Base-by-base conservation (phyloP, 2,113 vertebrate genomes). In the Pseudolaguvia tuberculata region DNA sequence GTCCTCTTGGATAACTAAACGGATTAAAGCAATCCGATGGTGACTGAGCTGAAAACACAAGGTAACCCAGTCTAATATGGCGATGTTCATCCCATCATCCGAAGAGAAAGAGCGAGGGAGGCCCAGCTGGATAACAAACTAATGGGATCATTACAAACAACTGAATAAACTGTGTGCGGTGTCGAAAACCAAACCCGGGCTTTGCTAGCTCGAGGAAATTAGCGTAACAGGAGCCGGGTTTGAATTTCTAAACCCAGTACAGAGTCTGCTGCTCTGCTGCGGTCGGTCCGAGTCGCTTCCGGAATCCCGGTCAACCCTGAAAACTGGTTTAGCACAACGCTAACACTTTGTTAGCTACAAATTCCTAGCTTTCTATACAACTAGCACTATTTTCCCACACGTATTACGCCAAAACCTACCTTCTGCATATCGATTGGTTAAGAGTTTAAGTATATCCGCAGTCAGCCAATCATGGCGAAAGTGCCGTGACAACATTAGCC, bases 321-420 rank as follows among this genome's bases (percentile, higher is more conserved):
- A 2, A 56, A 47, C 31, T 74, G 11, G 23, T 20, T 65, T 50
- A 31, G 70, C 70, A n/a, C 15, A 48, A 57, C 10, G 70, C 55
- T 59, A 13, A 48, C 55, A 72, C 56, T 72, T 72, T 59, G 35
- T 31, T 59, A 57, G 70, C 39, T 20, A 31, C 5, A 61, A 72
- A 58, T 59, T 57, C 70, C 52, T 70, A n/a, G 27, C 68, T 53
- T 21, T 70, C 68, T 71, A 18, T 12, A 47, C 39, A 50, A 47
- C 47, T 50, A 67, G 63, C 63, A 29, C 50, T 72, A 23, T 55
- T 72, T 59, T 27, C 35, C 70, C 55, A 72, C 70, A 27, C 70
- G 45, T 61, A 48, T 59, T 72, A 47, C 39, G 70, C 23, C 55
- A 50, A 27, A 56, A 12, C 15, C 56, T 11, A 25, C 39, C 56